phyloP scores from a whole-genome alignment of 2,797 vertebrate species.

The Diplodus sargus region DNA sequence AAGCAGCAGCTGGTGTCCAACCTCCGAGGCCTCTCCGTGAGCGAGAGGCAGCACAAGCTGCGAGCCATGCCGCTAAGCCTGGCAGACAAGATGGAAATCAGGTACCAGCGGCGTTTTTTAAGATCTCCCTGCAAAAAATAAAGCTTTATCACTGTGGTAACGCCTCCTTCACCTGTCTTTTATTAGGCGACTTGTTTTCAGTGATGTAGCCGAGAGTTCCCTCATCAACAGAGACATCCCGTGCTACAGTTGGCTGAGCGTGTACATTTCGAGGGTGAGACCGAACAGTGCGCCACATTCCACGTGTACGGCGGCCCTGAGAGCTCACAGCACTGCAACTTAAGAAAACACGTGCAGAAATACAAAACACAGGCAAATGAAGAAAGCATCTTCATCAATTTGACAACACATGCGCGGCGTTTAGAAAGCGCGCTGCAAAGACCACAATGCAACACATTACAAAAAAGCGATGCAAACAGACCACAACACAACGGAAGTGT shows the following conservation, averaged over 20 bases:
- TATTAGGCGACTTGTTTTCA: conserved; percentile 58
- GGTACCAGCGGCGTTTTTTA: conserved; percentile 69
- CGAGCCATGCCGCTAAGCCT: conserved; percentile 83
- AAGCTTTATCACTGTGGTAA: not conserved
- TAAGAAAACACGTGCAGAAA: too few relatives aligned
- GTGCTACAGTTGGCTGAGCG: not conserved
- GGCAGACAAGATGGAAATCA: conserved; percentile 82
- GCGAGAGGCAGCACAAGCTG: conserved; percentile 80
- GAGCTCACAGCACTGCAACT: too few relatives aligned
- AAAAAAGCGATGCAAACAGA: too few relatives aligned
- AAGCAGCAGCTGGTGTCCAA: conserved; percentile 76
- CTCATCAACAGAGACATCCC: conserved; percentile 37
- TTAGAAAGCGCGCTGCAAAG: too few relatives aligned
- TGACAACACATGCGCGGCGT: too few relatives aligned
- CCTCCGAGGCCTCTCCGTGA: conserved; percentile 78
- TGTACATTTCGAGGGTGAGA: conserved; percentile 54
- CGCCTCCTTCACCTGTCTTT: not conserved
- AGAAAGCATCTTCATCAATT: too few relatives aligned
- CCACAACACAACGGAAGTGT: too few relatives aligned
- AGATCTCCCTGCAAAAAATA: not conserved
- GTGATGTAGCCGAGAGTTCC: conserved; percentile 9
- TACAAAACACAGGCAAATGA: too few relatives aligned
- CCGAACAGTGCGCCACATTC: not conserved
- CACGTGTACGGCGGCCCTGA: too few relatives aligned
- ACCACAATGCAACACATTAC: too few relatives aligned